Evolutionary conservation across 2,797 vertebrate genomes (phyloP).

Genomic region (Tachyglossus aculeatus): DNA sequence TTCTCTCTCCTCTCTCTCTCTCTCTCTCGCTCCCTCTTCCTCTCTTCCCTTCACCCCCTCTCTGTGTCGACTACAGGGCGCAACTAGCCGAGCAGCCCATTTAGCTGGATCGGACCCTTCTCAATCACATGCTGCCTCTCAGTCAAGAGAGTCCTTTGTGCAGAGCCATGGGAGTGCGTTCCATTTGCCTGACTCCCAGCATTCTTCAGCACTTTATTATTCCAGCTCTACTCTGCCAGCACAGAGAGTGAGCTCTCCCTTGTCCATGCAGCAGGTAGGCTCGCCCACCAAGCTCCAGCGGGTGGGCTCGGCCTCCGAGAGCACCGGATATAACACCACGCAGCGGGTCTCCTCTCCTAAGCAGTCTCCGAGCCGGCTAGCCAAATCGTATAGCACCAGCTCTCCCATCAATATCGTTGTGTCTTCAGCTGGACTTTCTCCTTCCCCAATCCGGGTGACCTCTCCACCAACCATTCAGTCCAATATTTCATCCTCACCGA

Average conservation of each 20-base stretch:
- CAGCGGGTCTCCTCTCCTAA: slow-evolving; percentile 93
- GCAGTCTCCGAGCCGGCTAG: slow-evolving; percentile 91
- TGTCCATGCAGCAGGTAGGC: slow-evolving; percentile 84
- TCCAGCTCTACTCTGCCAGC: slow-evolving; percentile 93
- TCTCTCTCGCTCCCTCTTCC: neutral
- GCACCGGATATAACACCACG: slow-evolving; percentile 83
- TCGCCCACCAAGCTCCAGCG: slow-evolving; percentile 94
- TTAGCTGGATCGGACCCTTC: slow-evolving; percentile 81
- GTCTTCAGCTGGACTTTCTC: slow-evolving; percentile 79
- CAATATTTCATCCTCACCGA: slow-evolving; percentile 84
- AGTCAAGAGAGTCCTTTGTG: slow-evolving; percentile 88
- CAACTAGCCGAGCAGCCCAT: slow-evolving; percentile 86
- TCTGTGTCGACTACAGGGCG: slow-evolving; percentile 79
- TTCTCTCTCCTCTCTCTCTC: neutral
- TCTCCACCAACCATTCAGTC: slow-evolving; percentile 87
- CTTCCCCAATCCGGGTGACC: slow-evolving; percentile 87
- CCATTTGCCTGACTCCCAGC: slow-evolving; percentile 89
- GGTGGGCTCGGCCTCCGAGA: slow-evolving; percentile 85
- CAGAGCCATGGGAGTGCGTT: slow-evolving; percentile 91
- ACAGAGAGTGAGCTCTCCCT: slow-evolving; percentile 90
- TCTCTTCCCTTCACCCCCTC: slow-evolving; percentile 11
- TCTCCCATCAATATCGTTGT: slow-evolving; percentile 95
- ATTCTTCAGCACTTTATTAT: slow-evolving; percentile 85
- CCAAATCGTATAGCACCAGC: slow-evolving; percentile 98
- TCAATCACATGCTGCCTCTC: slow-evolving; percentile 76